Conservation (phyloP, 1,140 invertebrate species). For the Araneus ventricosus region DNA sequence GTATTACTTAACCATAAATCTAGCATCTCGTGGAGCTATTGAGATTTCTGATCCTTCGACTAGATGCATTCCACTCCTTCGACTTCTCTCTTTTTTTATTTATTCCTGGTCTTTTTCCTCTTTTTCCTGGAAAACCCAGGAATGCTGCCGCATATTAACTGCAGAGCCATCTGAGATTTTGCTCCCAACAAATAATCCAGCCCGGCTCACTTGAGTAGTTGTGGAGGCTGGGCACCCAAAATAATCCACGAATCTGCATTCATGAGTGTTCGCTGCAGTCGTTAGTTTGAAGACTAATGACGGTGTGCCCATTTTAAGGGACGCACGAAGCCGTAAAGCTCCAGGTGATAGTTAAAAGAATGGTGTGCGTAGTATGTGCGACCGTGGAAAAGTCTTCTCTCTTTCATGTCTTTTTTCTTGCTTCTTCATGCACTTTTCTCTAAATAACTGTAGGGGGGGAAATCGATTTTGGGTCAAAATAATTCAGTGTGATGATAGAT, state of each 20-base stretch:
- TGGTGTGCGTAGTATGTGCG: neutral
- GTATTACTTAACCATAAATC: constrained; percentile 67
- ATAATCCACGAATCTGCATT: neutral
- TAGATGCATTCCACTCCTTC: neutral
- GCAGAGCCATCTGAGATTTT: neutral
- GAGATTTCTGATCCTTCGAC: constrained; percentile 34
- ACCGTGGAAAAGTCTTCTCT: neutral
- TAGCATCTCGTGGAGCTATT: constrained; percentile 13
- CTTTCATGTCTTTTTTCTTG: too few relatives aligned
- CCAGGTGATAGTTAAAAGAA: neutral
- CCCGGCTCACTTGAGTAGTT: neutral
- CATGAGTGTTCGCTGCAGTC: neutral
- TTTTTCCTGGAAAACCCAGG: neutral
- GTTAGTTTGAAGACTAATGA: neutral
- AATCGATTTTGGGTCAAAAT: neutral
- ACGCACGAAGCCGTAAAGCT: neutral
- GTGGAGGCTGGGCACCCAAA: neutral
- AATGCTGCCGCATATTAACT: neutral
- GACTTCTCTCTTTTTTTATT: neutral
- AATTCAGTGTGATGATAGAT: neutral
- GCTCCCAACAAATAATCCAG: neutral
- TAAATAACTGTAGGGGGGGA: neutral
- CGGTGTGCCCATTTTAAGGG: neutral
- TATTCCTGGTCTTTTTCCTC: neutral
- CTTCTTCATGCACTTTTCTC: too few relatives aligned